Evolutionary conservation across 2,797 vertebrate species (phyloP).

Genomic region (Halcyon badia): DNA sequence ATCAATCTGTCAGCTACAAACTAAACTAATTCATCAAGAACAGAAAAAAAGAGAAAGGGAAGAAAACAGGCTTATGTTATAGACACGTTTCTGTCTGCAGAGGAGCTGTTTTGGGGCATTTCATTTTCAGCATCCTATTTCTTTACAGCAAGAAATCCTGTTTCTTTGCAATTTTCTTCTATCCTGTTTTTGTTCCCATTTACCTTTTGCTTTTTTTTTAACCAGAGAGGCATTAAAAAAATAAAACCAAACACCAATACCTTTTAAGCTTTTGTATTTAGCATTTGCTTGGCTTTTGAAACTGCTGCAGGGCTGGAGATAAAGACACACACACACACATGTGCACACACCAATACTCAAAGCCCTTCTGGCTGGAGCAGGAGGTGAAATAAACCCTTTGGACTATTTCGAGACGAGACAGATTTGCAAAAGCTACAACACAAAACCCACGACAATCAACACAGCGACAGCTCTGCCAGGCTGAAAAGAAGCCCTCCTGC

Average conservation of each 20-base stretch:
- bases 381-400: slow-evolving; percentile 48
- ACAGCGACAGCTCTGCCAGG: background rate
- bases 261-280: slow-evolving; percentile 51
- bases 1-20: background rate
- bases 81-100: background rate
- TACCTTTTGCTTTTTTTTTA: background rate
- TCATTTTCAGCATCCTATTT: background rate
- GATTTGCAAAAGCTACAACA: slow-evolving; percentile 46
- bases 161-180: background rate
- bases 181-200: background rate
- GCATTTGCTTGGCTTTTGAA: slow-evolving; percentile 20
- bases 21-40: background rate
- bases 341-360: background rate
- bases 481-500: slow-evolving; percentile 47
- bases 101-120: background rate
- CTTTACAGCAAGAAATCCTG: background rate
- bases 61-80: background rate
- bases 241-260: background rate
- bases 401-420: background rate
- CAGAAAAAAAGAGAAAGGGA: background rate
- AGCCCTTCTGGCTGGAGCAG: slow-evolving; percentile 30
- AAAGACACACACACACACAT: background rate
- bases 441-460: slow-evolving; percentile 17
- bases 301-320: slow-evolving; percentile 44
- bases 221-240: slow-evolving; percentile 1